Base-by-base conservation (phyloP, 2,113 vertebrate species). In the Barnardius zonarius region DNA sequence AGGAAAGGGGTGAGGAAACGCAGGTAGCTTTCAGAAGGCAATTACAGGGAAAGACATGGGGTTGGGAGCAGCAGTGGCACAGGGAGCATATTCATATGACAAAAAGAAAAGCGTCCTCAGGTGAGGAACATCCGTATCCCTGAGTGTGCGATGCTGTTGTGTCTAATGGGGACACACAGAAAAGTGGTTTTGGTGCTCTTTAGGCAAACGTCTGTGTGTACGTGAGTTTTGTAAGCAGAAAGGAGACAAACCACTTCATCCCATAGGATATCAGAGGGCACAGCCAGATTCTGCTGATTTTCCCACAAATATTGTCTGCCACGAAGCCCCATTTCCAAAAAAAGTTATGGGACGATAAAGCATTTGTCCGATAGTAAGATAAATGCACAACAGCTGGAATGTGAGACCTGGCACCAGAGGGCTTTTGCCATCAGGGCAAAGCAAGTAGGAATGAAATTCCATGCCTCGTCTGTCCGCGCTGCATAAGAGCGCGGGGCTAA, bases 331-430 rank as follows among this genome's bases (percentile, higher is more conserved):
- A 0, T 83, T 95, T 74, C 19, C 23, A 15, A 63, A 80, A 66
- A 88, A 70, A 18, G 48, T 89, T 93, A 94, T 23, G 54, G 59
- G 43, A 95, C 96, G 96, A 90, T 85, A 78, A 95, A 97, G 49
- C 91, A 27, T 97, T 96, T 93, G 85, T 87, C 64, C 5, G 0
- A 91, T 67, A 70, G 66, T 51, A 98, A 97, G 97, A 98, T 72
- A 95, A 97, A 98, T 97, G 96, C 86, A 69, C 92, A 97, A 97
- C 97, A 98, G 97, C 97, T 98, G 97, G 97, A 97, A 97, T 91
- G 94, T 6, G 35, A 97, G 97, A 83, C 35, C 86, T 97, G 97
- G 97, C 97, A 98, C 97, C 96, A 97, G 92, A 90, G 95, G 90
- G 92, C 92, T 95, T 96, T 96, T 95, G 95, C 97, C 97, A 97